phyloP scores from a whole-genome alignment of 2,797 vertebrate genomes.

The Brachymystax lenok region DNA sequence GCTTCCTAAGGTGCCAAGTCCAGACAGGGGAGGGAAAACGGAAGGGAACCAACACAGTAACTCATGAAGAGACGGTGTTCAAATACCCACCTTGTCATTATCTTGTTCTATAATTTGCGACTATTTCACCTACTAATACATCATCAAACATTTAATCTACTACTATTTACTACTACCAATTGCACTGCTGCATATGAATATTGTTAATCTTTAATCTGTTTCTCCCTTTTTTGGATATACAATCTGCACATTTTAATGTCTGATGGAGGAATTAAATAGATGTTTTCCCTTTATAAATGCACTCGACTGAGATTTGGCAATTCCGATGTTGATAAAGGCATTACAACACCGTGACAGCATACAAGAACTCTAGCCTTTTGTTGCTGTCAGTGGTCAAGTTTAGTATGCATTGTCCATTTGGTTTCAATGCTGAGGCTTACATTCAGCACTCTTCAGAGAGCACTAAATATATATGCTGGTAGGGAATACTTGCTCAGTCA shows the following conservation, averaged over 20 bases:
- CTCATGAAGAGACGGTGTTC: conserved; percentile 32
- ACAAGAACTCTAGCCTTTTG: conserved; percentile 30
- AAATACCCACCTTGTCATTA: conserved; percentile 56
- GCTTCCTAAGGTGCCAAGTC: conserved; percentile 52
- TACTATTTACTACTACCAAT: conserved; percentile 21
- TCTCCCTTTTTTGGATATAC: not conserved
- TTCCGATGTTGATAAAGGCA: conserved; percentile 61
- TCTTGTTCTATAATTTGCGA: conserved; percentile 27
- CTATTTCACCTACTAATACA: conserved; percentile 40
- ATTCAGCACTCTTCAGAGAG: conserved; percentile 13
- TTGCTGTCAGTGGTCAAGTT: not conserved
- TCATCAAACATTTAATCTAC: conserved; percentile 26
- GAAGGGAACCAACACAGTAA: conserved; percentile 47
- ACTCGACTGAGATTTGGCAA: conserved; percentile 67
- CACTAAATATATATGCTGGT: conserved; percentile 38
- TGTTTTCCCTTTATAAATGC: conserved; percentile 30
- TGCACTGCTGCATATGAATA: conserved; percentile 35
- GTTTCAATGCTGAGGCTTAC: not conserved
- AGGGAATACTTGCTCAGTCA: conserved; percentile 1
- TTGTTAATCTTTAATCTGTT: conserved; percentile 10
- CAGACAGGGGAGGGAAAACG: conserved; percentile 46
- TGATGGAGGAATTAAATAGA: conserved; percentile 51
- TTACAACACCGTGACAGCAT: conserved; percentile 35
- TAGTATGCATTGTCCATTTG: not conserved
- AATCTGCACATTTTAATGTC: conserved; percentile 47